Conservation (phyloP, 2,888 invertebrate species). For the Patella ulyssiponensis region DNA sequence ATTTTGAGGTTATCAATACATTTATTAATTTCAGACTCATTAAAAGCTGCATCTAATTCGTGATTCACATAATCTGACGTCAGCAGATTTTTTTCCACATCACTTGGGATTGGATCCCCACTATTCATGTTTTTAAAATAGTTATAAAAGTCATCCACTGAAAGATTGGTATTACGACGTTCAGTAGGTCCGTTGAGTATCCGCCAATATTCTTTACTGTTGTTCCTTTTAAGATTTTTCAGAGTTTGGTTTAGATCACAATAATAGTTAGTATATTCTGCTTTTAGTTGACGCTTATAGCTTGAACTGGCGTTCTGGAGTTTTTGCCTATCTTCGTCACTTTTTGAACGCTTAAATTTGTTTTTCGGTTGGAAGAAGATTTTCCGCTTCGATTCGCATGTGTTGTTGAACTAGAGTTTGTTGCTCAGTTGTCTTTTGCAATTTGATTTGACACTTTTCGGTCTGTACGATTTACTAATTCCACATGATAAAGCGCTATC, state of each 20-base stretch:
- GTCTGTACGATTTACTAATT: neutral
- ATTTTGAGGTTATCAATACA: neutral
- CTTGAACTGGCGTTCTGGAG: neutral
- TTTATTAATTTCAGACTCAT: neutral
- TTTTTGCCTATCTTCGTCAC: neutral
- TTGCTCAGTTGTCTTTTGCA: neutral
- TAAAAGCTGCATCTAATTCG: too few relatives aligned
- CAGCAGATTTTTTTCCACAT: neutral
- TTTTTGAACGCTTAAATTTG: neutral
- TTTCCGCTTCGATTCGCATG: neutral
- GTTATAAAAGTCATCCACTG: neutral
- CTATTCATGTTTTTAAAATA: neutral
- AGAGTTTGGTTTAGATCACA: too few relatives aligned
- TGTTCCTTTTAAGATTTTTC: too few relatives aligned
- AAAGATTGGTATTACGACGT: too few relatives aligned
- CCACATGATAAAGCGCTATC: neutral
- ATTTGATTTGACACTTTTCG: neutral
- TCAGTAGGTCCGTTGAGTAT: too few relatives aligned
- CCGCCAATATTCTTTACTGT: too few relatives aligned
- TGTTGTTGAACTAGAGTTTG: neutral
- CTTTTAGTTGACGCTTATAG: neutral
- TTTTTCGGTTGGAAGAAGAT: neutral
- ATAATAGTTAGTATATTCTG: neutral
- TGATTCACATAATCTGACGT: too few relatives aligned
- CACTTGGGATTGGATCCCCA: neutral